Conservation (phyloP, 2,113 vertebrate genomes). For the Globicephala melas region DNA sequence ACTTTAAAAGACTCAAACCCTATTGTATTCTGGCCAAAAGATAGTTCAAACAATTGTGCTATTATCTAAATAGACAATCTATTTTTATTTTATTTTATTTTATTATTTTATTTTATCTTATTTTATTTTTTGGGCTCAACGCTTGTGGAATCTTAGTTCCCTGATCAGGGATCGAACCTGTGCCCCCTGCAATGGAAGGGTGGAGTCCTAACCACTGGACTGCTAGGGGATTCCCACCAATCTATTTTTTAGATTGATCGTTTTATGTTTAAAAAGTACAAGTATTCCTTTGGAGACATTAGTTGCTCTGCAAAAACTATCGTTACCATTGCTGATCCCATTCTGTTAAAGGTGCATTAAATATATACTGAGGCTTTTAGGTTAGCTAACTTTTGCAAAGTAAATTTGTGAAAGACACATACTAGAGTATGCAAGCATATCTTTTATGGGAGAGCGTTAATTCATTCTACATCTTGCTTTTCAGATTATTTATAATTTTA, state of each 20-base stretch:
- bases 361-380: background rate
- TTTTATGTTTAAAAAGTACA: conserved; percentile 4
- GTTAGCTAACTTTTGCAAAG: background rate
- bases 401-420: background rate
- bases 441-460: background rate
- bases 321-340: background rate
- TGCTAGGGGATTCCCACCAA: background rate
- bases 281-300: background rate
- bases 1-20: background rate
- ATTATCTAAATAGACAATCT: background rate
- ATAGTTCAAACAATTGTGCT: background rate
- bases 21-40: background rate
- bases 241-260: background rate
- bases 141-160: too few species aligned
- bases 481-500: background rate
- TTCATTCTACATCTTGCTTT: background rate
- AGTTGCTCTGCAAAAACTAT: background rate
- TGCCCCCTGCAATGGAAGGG: too few species aligned
- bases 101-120: background rate
- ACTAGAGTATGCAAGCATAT: background rate
- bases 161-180: too few species aligned
- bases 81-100: background rate
- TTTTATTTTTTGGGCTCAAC: too few species aligned
- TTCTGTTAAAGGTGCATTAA: background rate
- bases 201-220: too few species aligned